phyloP scores from a whole-genome alignment of 2,113 vertebrate species.

The Alouatta palliata region DNA sequence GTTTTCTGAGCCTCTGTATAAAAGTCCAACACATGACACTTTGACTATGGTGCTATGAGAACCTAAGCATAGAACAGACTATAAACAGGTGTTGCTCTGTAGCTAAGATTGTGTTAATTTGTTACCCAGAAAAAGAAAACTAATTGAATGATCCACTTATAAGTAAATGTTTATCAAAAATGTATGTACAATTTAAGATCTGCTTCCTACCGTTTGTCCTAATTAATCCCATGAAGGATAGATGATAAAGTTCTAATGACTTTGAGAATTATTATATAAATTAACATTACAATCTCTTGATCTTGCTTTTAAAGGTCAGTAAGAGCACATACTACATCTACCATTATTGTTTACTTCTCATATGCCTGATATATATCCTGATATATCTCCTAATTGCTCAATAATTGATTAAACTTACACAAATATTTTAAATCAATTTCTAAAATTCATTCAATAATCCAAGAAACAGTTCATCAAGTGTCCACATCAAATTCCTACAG shows the following conservation, averaged over 20 bases:
- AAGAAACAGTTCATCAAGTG: neutral
- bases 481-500: neutral
- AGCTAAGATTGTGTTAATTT: neutral
- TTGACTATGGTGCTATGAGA: neutral
- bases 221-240: neutral
- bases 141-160: neutral
- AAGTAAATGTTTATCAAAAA: neutral
- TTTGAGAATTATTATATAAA: neutral
- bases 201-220: neutral
- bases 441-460: neutral
- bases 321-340: neutral
- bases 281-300: neutral
- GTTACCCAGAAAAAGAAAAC: neutral
- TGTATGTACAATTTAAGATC: neutral
- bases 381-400: neutral
- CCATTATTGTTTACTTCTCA: constrained; percentile 17
- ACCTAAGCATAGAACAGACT: neutral
- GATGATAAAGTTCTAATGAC: neutral
- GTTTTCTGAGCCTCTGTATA: neutral
- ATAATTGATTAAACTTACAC: neutral
- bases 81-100: neutral
- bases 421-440: neutral
- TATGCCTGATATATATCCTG: neutral
- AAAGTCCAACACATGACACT: neutral
- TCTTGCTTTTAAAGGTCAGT: neutral